A percentile compares a stretch with the other conserved stretches of the same genome.
These are phyloP conservation scores for Abrostola tripartita DNA, from an alignment of 2,888 invertebrate species.

Conservation along the genomic window DNA sequence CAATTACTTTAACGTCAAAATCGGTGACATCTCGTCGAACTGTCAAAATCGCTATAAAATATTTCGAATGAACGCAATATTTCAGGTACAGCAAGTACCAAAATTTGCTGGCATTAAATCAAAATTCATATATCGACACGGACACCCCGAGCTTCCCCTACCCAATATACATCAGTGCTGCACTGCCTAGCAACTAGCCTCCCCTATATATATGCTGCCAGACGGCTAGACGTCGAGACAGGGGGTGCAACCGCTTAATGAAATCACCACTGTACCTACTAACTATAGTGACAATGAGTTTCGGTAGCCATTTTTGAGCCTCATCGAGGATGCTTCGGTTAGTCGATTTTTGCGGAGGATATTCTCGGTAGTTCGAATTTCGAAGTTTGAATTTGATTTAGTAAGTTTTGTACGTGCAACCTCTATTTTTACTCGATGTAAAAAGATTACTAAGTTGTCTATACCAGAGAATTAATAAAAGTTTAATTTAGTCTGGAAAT, in stretches of 20 bases:
- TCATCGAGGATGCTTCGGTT: slow-evolving; percentile 22
- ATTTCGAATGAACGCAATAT: slow-evolving; percentile 1
- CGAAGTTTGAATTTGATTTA: not conserved
- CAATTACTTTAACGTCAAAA: not conserved
- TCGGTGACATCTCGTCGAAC: not conserved
- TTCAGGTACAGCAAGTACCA: slow-evolving; percentile 16
- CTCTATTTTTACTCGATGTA: not conserved
- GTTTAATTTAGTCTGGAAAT: not conserved
- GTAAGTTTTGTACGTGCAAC: slow-evolving; percentile 1
- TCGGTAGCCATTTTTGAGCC: slow-evolving; percentile 50
- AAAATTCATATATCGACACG: slow-evolving; percentile 33
- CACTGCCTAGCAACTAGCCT: slow-evolving; percentile 54
- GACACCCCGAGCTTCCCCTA: slow-evolving; percentile 18
- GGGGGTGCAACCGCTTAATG: slow-evolving; percentile 61
- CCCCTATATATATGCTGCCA: slow-evolving; percentile 50
- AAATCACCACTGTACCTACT: slow-evolving; percentile 58
- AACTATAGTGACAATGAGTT: slow-evolving; percentile 55
- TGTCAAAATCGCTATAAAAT: slow-evolving; percentile 10
- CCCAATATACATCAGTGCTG: slow-evolving; percentile 25
- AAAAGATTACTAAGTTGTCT: not conserved
- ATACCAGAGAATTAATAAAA: not conserved
- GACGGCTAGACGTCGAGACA: slow-evolving; percentile 67
- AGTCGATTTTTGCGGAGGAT: slow-evolving; percentile 38
- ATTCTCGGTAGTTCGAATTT: slow-evolving; percentile 36
- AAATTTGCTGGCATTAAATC: slow-evolving; percentile 32